phyloP scores from a whole-genome alignment of 2,797 vertebrate genomes.

The Lerista edwardsae region DNA sequence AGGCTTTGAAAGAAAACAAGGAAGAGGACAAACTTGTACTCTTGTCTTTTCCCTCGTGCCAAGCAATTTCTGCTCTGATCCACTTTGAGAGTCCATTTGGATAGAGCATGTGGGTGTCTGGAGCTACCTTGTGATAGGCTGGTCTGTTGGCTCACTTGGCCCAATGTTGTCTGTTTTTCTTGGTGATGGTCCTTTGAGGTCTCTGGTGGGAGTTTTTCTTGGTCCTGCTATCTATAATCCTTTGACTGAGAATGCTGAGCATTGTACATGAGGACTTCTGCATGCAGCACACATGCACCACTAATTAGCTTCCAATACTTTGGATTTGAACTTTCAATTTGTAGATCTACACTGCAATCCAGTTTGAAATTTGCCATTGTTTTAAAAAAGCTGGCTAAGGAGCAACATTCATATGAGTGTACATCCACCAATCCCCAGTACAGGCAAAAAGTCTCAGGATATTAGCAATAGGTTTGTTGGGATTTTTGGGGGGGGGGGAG shows the following conservation, averaged over 20 bases:
- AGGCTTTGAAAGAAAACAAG: not conserved
- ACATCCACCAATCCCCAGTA: slow-evolving; percentile 15
- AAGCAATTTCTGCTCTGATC: not conserved
- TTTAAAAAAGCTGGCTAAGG: not conserved
- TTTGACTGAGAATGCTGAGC: not conserved
- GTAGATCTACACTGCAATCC: not conserved
- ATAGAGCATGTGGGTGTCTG: not conserved
- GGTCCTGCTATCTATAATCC: not conserved
- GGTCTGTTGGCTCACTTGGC: too few relatives aligned
- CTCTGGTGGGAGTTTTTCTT: not conserved
- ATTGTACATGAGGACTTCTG: not conserved
- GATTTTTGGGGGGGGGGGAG: not conserved
- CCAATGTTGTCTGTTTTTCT: not conserved
- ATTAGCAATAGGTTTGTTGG: slow-evolving; percentile 7
- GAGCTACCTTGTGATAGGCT: not conserved
- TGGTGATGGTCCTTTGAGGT: not conserved
- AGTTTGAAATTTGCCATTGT: not conserved
- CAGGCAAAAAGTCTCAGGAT: slow-evolving; percentile 19
- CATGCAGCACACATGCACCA: not conserved
- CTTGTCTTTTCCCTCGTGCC: not conserved
- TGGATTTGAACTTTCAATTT: not conserved
- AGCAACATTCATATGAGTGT: not conserved
- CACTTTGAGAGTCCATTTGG: not conserved
- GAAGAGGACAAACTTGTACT: not conserved
- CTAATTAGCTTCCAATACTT: not conserved